A percentile compares a stretch with the other conserved stretches of the same genome.
phyloP scores from a whole-genome alignment of 2,888 invertebrate species.

The Drosophila mayaguana region DNA sequence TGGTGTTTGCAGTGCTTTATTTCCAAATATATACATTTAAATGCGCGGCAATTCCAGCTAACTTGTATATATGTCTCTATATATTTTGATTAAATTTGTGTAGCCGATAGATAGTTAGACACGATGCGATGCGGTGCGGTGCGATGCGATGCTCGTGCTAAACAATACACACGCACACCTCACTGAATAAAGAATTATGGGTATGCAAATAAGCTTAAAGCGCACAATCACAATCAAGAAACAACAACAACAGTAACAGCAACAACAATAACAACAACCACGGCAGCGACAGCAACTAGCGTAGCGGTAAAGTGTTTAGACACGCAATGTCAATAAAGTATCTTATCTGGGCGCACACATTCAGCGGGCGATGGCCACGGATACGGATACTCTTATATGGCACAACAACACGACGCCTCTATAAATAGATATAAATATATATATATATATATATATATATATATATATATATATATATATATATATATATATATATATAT shows the following conservation, averaged over 20 bases:
- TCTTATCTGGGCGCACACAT: slow-evolving; percentile 69
- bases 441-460: neutral
- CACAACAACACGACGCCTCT: slow-evolving; percentile 40
- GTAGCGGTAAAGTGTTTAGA: slow-evolving; percentile 81
- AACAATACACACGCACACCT: slow-evolving; percentile 57
- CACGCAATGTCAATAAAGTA: slow-evolving; percentile 81
- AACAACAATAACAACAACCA: slow-evolving; percentile 37
- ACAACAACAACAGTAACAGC: slow-evolving; percentile 56
- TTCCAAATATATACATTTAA: slow-evolving; percentile 21
- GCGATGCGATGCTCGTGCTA: slow-evolving; percentile 45
- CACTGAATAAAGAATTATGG: slow-evolving; percentile 74
- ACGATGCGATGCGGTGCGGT: slow-evolving; percentile 4
- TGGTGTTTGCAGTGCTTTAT: slow-evolving; percentile 6
- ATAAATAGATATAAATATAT: slow-evolving; percentile 6
- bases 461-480: slow-evolving; percentile 3
- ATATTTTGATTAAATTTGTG: slow-evolving; percentile 66
- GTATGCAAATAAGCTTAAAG: slow-evolving; percentile 78
- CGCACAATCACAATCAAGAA: slow-evolving; percentile 79
- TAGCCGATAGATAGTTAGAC: slow-evolving; percentile 31
- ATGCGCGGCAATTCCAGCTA: slow-evolving; percentile 43
- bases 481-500: neutral
- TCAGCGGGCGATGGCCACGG: slow-evolving; percentile 67
- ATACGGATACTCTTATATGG: slow-evolving; percentile 64
- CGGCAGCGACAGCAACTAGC: slow-evolving; percentile 37
- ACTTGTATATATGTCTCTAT: slow-evolving; percentile 34